Evolutionary conservation across 1,140 invertebrate genomes (phyloP), one percentile per base, ranked within the genome.

Genomic region (Brachionus manjavacas): DNA sequence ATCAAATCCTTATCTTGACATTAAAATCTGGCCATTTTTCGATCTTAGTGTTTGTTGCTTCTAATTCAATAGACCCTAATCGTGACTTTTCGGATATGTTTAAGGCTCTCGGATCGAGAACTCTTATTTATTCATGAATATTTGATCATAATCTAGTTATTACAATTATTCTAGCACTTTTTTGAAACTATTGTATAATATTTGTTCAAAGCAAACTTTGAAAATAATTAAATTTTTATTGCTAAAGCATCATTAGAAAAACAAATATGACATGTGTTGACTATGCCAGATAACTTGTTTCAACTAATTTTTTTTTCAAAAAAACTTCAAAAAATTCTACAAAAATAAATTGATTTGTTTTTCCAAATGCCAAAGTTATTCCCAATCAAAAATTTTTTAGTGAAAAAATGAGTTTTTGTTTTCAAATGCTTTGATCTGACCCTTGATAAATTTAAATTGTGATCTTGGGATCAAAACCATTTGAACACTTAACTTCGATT

Each of bases 161-260:
- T 60, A 60, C 52, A 60, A 60, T 60, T 60, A 60, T 20, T 23
- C 52, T 60, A 60, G 52, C 52, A 60, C 52, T 60, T 60, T 16
- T 16, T 60, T 60, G 52, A 20, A 60, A 60, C 52, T 60, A 60
- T 60, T 60, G 52, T 60, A 60, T 60, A 60, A 60, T 60, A 60
- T 60, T 60, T 60, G 52, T 60, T 60, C 52, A 60, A 60, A 60
- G 52, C 52, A 60, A 60, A 60, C 52, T 60, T 60, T 60, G 52
- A 60, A 60, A 60, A 60, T 60, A 60, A 60, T 60, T 60, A 60
- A 60, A 60, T 60, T 60, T 46, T 60, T 60, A 60, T 60, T 60
- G 52, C 52, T 60, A 23, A 60, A 60, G 52, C 16, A 60, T 60
- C 52, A 60, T 60, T 60, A 60, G 52, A 60, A 60, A 60, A 60